Conservation (phyloP, 2,888 invertebrate genomes). For the Junonia oenone region DNA sequence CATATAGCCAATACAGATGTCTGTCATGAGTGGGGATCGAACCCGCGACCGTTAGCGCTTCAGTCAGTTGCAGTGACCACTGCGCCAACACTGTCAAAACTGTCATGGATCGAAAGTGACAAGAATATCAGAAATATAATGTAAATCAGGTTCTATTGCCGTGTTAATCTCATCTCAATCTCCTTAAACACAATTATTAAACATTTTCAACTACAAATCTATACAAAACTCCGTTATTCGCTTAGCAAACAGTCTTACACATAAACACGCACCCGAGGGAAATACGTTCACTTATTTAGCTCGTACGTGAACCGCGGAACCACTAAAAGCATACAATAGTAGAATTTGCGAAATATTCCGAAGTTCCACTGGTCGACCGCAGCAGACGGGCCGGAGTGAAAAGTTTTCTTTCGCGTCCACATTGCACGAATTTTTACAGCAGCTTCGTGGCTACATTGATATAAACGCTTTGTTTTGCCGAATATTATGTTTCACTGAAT, state of each 20-base stretch:
- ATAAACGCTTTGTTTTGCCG: slow-evolving; percentile 7
- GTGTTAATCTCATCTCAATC: too few species aligned
- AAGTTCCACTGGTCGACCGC: slow-evolving; percentile 30
- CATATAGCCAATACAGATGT: too few species aligned
- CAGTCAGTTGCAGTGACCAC: too few species aligned
- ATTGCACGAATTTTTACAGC: slow-evolving; percentile 19
- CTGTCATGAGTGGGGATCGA: too few species aligned
- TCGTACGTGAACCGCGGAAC: slow-evolving; percentile 27
- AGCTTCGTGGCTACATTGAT: slow-evolving; percentile 9
- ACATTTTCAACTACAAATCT: neutral
- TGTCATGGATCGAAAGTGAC: too few species aligned
- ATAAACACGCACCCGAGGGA: slow-evolving; percentile 11
- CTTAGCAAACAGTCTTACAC: neutral
- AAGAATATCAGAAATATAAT: too few species aligned
- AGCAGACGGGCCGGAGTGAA: slow-evolving; percentile 24
- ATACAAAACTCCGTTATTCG: neutral
- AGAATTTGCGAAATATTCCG: slow-evolving; percentile 28
- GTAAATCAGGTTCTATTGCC: too few species aligned
- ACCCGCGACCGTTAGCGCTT: too few species aligned
- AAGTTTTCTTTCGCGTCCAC: slow-evolving; percentile 29
- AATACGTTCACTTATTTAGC: slow-evolving; percentile 29
- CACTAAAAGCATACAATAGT: slow-evolving; percentile 24
- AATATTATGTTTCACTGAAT: too few species aligned
- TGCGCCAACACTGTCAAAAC: too few species aligned
- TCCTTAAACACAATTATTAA: too few species aligned